These are phyloP conservation scores for Beris morrisii DNA, from an alignment of 2,888 invertebrate species.

Conservation along the genomic window DNA sequence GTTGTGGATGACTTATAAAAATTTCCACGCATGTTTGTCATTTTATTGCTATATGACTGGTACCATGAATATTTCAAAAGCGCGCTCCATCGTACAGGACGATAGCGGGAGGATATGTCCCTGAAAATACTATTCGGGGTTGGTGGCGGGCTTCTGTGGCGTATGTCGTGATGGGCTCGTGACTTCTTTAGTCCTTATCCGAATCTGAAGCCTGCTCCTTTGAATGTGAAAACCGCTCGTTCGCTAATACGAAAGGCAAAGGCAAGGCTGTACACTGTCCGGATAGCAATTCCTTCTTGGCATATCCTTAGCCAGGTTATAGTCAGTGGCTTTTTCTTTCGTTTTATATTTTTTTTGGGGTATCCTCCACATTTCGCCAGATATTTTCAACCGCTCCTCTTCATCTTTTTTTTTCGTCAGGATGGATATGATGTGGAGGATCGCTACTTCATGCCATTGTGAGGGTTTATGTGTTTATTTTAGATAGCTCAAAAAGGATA, in stretches of 20 bases:
- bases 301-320: not conserved
- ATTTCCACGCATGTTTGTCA: constrained; percentile 55
- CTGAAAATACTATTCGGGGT: constrained; percentile 19
- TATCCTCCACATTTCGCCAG: constrained; percentile 1
- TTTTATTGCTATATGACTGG: constrained; percentile 54
- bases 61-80: constrained; percentile 43
- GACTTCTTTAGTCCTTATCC: constrained; percentile 35
- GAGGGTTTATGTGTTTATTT: constrained; percentile 39
- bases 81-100: constrained; percentile 4
- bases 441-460: constrained; percentile 28
- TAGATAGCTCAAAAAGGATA: constrained; percentile 36
- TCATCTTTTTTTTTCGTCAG: constrained; percentile 10
- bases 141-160: constrained; percentile 5
- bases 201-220: constrained; percentile 30
- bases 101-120: constrained; percentile 21
- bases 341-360: not conserved
- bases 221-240: constrained; percentile 32
- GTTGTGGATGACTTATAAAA: constrained; percentile 48
- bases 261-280: too few species aligned
- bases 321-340: constrained; percentile 1
- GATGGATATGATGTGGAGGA: not conserved
- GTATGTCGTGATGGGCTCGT: constrained; percentile 27
- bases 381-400: constrained; percentile 22
- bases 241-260: not conserved
- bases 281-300: not conserved